Conservation (phyloP, 2,888 invertebrate species). For the Polymixis lichenea region DNA sequence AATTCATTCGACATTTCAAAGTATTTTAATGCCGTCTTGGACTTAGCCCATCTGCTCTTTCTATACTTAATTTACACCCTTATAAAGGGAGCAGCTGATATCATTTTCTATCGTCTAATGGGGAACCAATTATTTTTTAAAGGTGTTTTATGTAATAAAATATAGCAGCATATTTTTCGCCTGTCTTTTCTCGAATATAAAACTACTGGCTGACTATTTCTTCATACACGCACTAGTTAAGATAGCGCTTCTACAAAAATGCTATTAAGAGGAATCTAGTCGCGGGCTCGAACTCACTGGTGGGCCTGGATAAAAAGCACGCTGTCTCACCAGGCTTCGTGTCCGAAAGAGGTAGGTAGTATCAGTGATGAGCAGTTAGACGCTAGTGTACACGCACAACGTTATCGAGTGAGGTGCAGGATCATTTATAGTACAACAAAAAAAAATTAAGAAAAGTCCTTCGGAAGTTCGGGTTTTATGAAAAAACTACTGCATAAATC, state of each 20-base stretch:
- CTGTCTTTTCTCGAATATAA: background rate
- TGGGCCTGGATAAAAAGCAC: too few relatives aligned
- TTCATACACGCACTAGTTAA: background rate
- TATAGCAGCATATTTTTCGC: background rate
- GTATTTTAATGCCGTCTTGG: conserved; percentile 36
- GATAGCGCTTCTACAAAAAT: background rate
- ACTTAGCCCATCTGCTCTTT: conserved; percentile 44
- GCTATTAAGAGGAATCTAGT: too few relatives aligned
- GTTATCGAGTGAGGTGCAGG: too few relatives aligned
- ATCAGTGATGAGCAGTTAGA: too few relatives aligned
- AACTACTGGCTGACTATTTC: background rate
- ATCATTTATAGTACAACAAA: too few relatives aligned
- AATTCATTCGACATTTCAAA: conserved; percentile 22
- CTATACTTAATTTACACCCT: conserved; percentile 18
- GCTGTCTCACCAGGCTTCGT: too few relatives aligned
- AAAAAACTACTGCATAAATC: too few relatives aligned
- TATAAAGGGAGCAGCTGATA: conserved; percentile 46
- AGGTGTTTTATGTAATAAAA: conserved; percentile 8
- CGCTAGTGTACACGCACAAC: too few relatives aligned
- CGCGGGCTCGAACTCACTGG: too few relatives aligned
- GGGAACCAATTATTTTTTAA: conserved; percentile 19
- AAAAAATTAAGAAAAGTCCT: too few relatives aligned
- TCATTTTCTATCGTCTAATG: conserved; percentile 48
- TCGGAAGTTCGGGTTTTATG: too few relatives aligned
- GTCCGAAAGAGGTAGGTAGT: too few relatives aligned